Conservation (phyloP, 2,888 invertebrate genomes). For the Conomelus anceps region DNA sequence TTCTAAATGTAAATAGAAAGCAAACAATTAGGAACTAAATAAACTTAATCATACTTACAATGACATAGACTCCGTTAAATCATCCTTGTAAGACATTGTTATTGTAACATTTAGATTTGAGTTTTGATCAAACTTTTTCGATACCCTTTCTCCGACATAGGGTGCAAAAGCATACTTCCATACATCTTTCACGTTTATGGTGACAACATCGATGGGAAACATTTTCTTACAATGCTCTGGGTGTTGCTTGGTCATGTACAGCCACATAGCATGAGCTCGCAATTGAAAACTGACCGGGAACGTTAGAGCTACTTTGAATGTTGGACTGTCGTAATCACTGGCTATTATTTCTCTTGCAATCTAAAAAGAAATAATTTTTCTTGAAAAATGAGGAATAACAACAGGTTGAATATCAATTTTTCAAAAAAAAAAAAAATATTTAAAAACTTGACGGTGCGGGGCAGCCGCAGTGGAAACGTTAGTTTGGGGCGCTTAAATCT, state of each 20-base stretch:
- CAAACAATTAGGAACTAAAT: conserved; percentile 1
- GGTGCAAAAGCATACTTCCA: conserved; percentile 68
- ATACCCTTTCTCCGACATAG: conserved; percentile 49
- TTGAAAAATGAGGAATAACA: background rate
- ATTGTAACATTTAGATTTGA: conserved; percentile 56
- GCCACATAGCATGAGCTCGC: conserved; percentile 58
- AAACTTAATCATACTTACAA: conserved; percentile 42
- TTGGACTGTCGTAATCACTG: conserved; percentile 54
- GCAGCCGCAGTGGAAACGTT: too few species aligned
- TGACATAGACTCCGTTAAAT: conserved; percentile 53
- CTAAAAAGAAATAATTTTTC: conserved; percentile 31
- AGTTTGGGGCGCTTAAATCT: too few species aligned
- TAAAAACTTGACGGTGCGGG: too few species aligned
- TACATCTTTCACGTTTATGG: conserved; percentile 58
- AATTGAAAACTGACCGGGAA: conserved; percentile 61
- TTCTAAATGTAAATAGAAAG: too few species aligned
- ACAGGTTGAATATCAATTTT: too few species aligned
- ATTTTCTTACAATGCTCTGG: conserved; percentile 39
- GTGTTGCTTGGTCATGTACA: conserved; percentile 52
- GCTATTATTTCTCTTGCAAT: conserved; percentile 34
- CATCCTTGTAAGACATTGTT: conserved; percentile 49
- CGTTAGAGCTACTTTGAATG: conserved; percentile 62
- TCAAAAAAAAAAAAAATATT: too few species aligned
- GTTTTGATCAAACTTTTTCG: conserved; percentile 50
- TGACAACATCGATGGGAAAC: conserved; percentile 27